These are phyloP conservation scores for Homalodisca vitripennis DNA, from an alignment of 1,140 invertebrate species.

Conservation along the genomic window DNA sequence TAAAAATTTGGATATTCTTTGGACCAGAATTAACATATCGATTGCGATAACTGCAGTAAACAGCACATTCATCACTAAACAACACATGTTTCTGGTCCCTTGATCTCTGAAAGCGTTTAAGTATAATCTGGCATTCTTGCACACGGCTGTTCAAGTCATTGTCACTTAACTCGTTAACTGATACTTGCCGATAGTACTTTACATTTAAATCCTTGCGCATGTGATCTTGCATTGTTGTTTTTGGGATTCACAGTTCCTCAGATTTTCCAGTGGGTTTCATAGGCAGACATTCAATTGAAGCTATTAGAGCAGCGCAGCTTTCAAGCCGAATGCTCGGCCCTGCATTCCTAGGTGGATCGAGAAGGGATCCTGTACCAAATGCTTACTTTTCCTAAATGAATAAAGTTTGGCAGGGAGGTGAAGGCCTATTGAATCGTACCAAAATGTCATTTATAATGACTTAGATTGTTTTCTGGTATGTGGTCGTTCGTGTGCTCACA, in stretches of 20 bases:
- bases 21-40: no score
- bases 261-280: background rate
- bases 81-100: no score
- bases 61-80: no score
- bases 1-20: no score
- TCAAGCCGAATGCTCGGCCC: background rate
- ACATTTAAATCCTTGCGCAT: no score
- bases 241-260: background rate
- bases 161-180: no score
- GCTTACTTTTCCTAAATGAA: background rate
- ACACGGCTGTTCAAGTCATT: no score
- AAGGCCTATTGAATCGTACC: background rate
- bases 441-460: constrained; percentile 1
- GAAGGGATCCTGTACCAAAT: background rate
- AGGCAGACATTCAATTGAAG: background rate
- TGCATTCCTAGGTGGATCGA: background rate
- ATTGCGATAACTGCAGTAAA: no score
- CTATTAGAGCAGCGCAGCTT: background rate
- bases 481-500: constrained; percentile 13
- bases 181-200: background rate
- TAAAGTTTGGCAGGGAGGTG: background rate
- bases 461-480: constrained; percentile 12
- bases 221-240: no score
- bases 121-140: no score
- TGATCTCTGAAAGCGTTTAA: no score